Evolutionary conservation across 2,113 vertebrate species (phyloP), one percentile per base, ranked within the genome.

Genomic region (Ranitomeya variabilis): DNA sequence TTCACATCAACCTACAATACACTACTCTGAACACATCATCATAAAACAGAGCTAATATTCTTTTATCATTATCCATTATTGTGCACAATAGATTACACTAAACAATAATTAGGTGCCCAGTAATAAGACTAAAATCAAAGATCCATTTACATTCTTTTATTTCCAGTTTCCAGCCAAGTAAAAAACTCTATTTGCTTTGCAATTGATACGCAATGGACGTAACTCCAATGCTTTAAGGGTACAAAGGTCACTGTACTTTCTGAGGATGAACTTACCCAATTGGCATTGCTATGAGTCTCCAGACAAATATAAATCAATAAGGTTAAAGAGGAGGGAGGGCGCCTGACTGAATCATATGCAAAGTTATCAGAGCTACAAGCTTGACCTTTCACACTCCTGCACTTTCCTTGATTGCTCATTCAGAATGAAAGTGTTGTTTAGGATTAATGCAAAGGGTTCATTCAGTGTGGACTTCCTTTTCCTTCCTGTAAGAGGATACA

Each of bases 271-370:
- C 16, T 80, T 80, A 83, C 37, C 51, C 54, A 71, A 60, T 66
- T 82, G 86, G 54, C 79, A 82, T 82, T 55, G 18, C 52, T 87
- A 87, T 73, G 54, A 62, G 52, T 87, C 78, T 55, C 86, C 21
- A 23, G 78, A 59, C 45, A 9, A 74, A 18, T 82, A 52, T 73
- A 81, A 87, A 87, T 87, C 86, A 87, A 82, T 87, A 81, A 82
- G 79, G 86, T 87, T 87, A 87, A 87, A 74, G 86, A 82, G 78
- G 54, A 66, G 82, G 78, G 86, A 87, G 86, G 78, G 79, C 15
- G 5, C 60, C 31, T 81, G 26, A 59, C 26, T 82, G 19, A 73
- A 82, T 74, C 86, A 73, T 73, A 82, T 60, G 86, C 77, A 87
- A 80, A 80, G 62, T 71, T 80, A 80, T 57, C 59, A 80, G 78